A percentile compares a stretch with the other conserved stretches of the same genome.
Conservation (phyloP, 2,888 invertebrate species). For the Sepioteuthis lessoniana region DNA sequence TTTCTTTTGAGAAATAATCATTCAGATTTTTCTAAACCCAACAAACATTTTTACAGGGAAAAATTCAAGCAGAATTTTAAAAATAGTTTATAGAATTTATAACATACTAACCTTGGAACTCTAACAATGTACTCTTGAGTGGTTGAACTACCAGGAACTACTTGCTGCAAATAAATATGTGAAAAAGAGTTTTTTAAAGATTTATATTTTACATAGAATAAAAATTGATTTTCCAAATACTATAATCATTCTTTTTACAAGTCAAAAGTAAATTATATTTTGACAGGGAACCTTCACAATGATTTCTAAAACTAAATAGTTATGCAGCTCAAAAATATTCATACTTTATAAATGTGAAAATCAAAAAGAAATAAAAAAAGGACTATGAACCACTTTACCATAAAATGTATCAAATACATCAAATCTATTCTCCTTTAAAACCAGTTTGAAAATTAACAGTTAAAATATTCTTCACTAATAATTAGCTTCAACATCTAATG, state of each 20-base stretch:
- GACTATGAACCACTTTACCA: not conserved
- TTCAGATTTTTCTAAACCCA: too few species aligned
- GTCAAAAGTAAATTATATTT: too few species aligned
- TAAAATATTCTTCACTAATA: too few species aligned
- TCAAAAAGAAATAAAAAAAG: too few species aligned
- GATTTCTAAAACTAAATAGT: not conserved
- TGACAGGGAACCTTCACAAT: not conserved
- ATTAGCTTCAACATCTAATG: too few species aligned
- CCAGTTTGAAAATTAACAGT: not conserved
- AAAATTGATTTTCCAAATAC: not conserved
- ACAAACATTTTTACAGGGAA: not conserved
- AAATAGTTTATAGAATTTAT: not conserved
- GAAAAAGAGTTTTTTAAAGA: not conserved
- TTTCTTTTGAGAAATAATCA: too few species aligned
- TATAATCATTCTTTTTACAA: not conserved
- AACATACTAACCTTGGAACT: slow-evolving; percentile 58
- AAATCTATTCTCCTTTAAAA: not conserved
- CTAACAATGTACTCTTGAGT: slow-evolving; percentile 62
- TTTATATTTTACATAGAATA: not conserved
- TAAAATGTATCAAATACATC: not conserved
- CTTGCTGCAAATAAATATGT: not conserved
- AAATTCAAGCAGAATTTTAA: not conserved
- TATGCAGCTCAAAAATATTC: not conserved
- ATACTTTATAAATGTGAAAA: not conserved
- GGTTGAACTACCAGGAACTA: slow-evolving; percentile 48